Evolutionary conservation across 2,113 vertebrate species (phyloP).

Genomic region (Eonycteris spelaea): DNA sequence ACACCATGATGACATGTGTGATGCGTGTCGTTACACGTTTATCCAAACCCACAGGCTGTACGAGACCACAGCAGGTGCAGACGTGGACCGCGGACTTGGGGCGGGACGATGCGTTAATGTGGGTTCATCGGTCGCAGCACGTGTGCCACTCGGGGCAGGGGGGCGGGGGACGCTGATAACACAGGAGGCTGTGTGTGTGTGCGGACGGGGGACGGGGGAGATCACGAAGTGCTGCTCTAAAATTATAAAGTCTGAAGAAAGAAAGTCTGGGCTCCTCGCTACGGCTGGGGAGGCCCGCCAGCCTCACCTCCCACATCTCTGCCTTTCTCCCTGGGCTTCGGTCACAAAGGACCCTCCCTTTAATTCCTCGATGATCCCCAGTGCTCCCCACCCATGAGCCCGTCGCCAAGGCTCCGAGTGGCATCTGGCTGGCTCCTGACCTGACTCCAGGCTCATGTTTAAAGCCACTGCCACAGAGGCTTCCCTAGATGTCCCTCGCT

Average conservation of each 20-base stretch:
- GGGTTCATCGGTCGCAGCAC: background rate
- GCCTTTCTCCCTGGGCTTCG: background rate
- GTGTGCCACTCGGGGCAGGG: no score
- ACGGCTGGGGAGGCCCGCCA: background rate
- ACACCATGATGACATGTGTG: background rate
- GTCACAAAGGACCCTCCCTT: background rate
- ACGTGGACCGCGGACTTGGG: background rate
- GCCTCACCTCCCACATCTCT: background rate
- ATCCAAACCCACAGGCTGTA: background rate
- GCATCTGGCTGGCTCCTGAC: background rate
- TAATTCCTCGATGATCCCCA: background rate
- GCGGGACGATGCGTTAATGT: background rate
- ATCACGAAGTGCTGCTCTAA: background rate
- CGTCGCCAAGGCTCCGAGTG: background rate
- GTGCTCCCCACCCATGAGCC: background rate
- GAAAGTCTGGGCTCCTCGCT: background rate
- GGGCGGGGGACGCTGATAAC: background rate
- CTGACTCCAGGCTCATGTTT: background rate
- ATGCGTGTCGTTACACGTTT: background rate
- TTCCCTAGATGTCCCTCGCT: background rate
- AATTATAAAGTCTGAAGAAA: background rate
- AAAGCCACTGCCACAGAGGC: background rate
- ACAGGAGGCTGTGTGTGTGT: background rate
- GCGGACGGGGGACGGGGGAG: background rate
- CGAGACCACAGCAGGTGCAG: background rate